Evolutionary conservation across 2,797 vertebrate genomes (phyloP), one percentile per base, ranked within the genome.

Genomic region (Micromesistius poutassou): DNA sequence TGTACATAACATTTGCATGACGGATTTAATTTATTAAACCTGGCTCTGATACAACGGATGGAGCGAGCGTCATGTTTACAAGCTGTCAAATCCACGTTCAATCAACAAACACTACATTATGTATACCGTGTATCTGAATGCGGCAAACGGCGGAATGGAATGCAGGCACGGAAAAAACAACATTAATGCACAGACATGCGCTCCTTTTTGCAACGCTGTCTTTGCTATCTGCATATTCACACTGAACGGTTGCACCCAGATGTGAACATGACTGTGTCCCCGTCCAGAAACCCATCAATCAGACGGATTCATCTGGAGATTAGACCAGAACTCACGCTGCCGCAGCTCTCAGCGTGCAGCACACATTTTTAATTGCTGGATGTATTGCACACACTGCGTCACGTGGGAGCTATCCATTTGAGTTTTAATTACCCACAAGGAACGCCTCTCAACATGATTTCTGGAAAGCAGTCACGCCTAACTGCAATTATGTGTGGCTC

Each of bases 21-120:
- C 91, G 90, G 91, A 90, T 93, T 97, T 99, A 97, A 98, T 97
- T 98, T 98, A 98, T 98, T 98, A 98, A 98, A 97, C 93, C 91
- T 94, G 95, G 88, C 93, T 94, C 94, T 96, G 95, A 94, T 91
- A 95, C 92, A 90, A 89, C 66, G 80, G 74, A 62, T 72, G 75
- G 30, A 71, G 79, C 22, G 40, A 78, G 85, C 81, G 78, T 86
- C 72, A 31, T 81, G 46, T 82, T 81, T 19, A 75, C 77, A 84
- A 84, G 74, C 79, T 16, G 81, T 80, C 76, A 79, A 74, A 81
- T 73, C 42, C 19, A 5, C 28, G 33, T 42, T 76, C 72, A 42
- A 73, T 75, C 25, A 78, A 76, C 33, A 30, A 10, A 71, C 31
- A 71, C 28, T 30, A 22, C 68, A 71, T 30, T 30, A 30, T 30